Percentiles rank a stretch among this genome's conserved stretches.
Evolutionary conservation across 2,888 invertebrate species (phyloP).

Genomic region (Cheilosia impressa): DNA sequence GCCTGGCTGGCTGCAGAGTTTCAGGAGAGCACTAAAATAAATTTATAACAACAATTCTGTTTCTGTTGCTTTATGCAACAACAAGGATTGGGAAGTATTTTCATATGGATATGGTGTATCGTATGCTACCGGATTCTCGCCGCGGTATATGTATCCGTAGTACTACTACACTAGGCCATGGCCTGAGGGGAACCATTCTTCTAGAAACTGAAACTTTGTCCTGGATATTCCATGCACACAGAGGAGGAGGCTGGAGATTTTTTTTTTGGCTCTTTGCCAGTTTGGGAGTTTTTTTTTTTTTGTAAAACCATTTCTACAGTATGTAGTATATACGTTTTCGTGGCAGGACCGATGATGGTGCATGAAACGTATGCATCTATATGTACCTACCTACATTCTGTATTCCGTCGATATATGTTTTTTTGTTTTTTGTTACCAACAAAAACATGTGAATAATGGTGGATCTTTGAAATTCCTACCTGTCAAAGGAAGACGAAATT

Average conservation of each 20-base stretch:
- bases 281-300: constrained; percentile 14
- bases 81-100: constrained; percentile 53
- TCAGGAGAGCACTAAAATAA: constrained; percentile 65
- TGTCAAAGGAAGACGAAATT: constrained; percentile 58
- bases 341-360: constrained; percentile 15
- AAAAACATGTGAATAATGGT: constrained; percentile 13
- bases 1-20: constrained; percentile 48
- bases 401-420: constrained; percentile 20
- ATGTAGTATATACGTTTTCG: constrained; percentile 36
- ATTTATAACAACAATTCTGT: constrained; percentile 70
- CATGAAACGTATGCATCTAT: constrained; percentile 29
- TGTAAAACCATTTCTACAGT: constrained; percentile 41
- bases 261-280: constrained; percentile 62
- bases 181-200: constrained; percentile 57
- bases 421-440: constrained; percentile 9
- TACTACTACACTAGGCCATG: constrained; percentile 55
- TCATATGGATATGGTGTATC: constrained; percentile 36
- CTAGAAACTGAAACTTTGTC: constrained; percentile 71
- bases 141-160: constrained; percentile 1
- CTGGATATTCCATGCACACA: constrained; percentile 53
- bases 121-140: constrained; percentile 8
- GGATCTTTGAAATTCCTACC: constrained; percentile 26
- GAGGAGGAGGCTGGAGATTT: constrained; percentile 39
- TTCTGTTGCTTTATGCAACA: constrained; percentile 57
- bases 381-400: constrained; percentile 32